These are phyloP conservation scores for Gnathochromis pfefferi DNA, from an alignment of 2,113 vertebrate genomes.

Conservation along the genomic window DNA sequence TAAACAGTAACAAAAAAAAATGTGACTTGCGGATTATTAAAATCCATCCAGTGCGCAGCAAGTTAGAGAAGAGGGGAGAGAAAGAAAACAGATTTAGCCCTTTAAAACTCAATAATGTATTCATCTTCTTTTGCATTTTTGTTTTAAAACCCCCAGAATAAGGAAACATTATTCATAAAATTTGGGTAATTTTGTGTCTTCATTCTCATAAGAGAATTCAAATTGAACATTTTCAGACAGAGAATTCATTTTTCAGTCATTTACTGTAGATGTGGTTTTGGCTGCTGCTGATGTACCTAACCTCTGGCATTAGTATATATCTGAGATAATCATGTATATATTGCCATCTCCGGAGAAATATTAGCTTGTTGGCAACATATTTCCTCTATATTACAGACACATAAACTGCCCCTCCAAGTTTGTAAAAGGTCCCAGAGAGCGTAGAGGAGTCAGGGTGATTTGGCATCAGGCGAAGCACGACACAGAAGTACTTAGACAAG, in stretches of 20 bases:
- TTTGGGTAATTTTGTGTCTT: neutral
- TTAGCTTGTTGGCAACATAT: constrained; percentile 3
- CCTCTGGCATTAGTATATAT: neutral
- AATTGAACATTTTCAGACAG: neutral
- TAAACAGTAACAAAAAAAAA: neutral
- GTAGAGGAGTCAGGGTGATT: neutral
- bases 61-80: neutral
- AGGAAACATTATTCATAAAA: neutral
- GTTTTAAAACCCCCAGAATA: neutral
- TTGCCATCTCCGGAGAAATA: neutral
- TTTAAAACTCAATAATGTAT: neutral
- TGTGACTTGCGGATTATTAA: neutral
- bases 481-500: constrained; percentile 15
- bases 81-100: neutral
- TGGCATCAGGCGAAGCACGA: constrained; percentile 13
- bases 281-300: neutral
- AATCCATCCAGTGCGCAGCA: neutral
- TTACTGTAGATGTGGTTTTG: neutral
- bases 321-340: constrained; percentile 3
- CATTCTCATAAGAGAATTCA: neutral
- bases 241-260: neutral
- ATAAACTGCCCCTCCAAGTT: constrained; percentile 19
- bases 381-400: constrained; percentile 6
- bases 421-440: constrained; percentile 22
- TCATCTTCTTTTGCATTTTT: neutral